Base-by-base conservation (phyloP, 64 coral and sea anemone genomes). In the Astreopora myriophthalma region DNA sequence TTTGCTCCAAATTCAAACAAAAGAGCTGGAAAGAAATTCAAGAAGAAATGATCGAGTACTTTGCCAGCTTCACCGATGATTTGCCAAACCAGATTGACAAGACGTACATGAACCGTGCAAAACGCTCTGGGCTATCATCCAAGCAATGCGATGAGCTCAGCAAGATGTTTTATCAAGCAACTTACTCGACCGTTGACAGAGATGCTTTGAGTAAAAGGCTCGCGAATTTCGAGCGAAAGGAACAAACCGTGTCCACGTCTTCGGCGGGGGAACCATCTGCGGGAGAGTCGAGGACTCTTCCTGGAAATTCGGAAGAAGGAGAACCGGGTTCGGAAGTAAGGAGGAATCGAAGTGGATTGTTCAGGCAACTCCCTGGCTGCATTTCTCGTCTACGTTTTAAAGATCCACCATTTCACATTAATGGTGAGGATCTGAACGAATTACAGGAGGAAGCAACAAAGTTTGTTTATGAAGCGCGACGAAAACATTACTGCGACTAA, bases 1-100 rank as follows among this genome's bases (percentile, higher is more conserved):
- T 91, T 17, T 20, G 49, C 3, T 8, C 1, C 10, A 69, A 34
- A 76, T 13, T 84, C 20, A 37, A 61, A 14, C 14, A 51, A 16
- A 37, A 27, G 61, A 51, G 34, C 33, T 55, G 24, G 51, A 62
- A 74, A 34, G 8, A 16, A 26, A 9, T 9, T 1, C 35, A 27
- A 22, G 44, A 85, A 20, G 90, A 85, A 71, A 7, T 92, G 48
- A 63, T 55, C 28, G 49, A 85, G n/a, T 42, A 92, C 33, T 92
- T 92, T 85, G 69, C 90, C 46, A 67, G 32, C 5, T 75, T 69
- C 36, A 35, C 35, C 0, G 67, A 72, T 20, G 49, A 92, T 37
- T 19, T 92, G 10, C 35, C 16, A 16, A 58, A 75, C 26, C 40
- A 22, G 80, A 85, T 92, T 44, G 80, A 85, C 22, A 13, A 22